Conservation (phyloP, 2,797 vertebrate genomes). For the Syngnathus acus region DNA sequence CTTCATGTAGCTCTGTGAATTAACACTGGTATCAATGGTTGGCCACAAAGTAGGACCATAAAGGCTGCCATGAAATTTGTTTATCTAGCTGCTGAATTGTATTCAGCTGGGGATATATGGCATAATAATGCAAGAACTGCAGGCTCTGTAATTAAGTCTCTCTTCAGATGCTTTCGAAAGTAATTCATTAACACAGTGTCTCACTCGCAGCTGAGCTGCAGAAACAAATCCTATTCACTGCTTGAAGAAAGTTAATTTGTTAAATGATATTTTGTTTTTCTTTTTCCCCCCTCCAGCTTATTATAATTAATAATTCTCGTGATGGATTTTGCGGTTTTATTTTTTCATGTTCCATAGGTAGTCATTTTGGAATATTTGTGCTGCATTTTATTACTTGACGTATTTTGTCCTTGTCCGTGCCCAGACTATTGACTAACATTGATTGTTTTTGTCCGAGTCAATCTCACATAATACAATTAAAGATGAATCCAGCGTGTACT, state of each 20-base stretch:
- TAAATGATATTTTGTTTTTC: conserved; percentile 51
- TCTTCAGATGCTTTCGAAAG: conserved; percentile 73
- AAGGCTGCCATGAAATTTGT: conserved; percentile 70
- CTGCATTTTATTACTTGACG: neutral
- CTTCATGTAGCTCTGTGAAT: conserved; percentile 71
- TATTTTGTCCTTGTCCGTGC: neutral
- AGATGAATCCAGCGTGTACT: neutral
- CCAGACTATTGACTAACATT: neutral
- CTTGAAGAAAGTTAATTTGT: conserved; percentile 60
- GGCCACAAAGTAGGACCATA: conserved; percentile 70
- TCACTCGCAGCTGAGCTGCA: conserved; percentile 64
- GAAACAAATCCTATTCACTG: conserved; percentile 63
- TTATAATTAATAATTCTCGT: conserved; percentile 63
- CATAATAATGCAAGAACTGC: conserved; percentile 66
- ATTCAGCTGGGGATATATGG: conserved; percentile 67
- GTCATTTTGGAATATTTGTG: neutral
- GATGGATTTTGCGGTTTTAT: conserved; percentile 49
- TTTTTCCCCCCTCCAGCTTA: conserved; percentile 42
- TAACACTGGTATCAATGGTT: conserved; percentile 76
- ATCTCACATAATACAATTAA: neutral
- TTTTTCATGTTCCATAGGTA: conserved; percentile 49
- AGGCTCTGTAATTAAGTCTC: conserved; percentile 71
- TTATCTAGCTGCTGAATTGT: conserved; percentile 68
- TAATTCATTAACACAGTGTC: conserved; percentile 72
- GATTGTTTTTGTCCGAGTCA: neutral